Percentiles rank a stretch among this genome's conserved stretches.
phyloP scores from a whole-genome alignment of 2,888 invertebrate genomes.

The Sarcophaga rosellei region DNA sequence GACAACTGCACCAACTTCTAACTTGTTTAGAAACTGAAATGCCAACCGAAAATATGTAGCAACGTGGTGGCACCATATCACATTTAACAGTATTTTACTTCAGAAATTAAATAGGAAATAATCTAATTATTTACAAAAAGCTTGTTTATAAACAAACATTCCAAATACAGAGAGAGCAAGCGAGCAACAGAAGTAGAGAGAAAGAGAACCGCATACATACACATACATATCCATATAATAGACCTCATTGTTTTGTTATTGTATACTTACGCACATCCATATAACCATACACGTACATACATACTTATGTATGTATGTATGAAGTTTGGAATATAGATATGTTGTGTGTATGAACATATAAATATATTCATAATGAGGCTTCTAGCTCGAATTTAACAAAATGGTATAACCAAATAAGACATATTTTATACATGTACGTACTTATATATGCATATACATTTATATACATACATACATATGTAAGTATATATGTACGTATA shows the following conservation, averaged over 20 bases:
- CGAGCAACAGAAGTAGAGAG: too few species aligned
- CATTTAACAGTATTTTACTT: conserved; percentile 5
- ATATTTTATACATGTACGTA: conserved; percentile 5
- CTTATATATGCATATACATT: background rate
- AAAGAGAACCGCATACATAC: background rate
- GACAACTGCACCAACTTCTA: too few species aligned
- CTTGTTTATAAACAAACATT: conserved; percentile 21
- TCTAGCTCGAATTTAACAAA: conserved; percentile 35
- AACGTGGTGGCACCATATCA: background rate
- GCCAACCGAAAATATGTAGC: background rate
- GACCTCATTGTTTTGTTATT: too few species aligned
- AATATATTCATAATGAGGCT: conserved; percentile 16
- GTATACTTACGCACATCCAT: background rate
- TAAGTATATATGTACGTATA: too few species aligned
- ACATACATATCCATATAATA: conserved; percentile 1
- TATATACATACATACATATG: too few species aligned
- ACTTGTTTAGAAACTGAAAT: too few species aligned
- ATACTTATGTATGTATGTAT: too few species aligned
- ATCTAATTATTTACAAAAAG: conserved; percentile 49
- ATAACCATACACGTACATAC: background rate
- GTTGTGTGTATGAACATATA: background rate
- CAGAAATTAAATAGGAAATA: conserved; percentile 36
- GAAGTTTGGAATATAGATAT: too few species aligned
- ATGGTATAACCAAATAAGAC: conserved; percentile 45
- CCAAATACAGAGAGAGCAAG: background rate